Evolutionary conservation across 2,888 invertebrate genomes (phyloP).

Genomic region (Mesorhabditis belari): DNA sequence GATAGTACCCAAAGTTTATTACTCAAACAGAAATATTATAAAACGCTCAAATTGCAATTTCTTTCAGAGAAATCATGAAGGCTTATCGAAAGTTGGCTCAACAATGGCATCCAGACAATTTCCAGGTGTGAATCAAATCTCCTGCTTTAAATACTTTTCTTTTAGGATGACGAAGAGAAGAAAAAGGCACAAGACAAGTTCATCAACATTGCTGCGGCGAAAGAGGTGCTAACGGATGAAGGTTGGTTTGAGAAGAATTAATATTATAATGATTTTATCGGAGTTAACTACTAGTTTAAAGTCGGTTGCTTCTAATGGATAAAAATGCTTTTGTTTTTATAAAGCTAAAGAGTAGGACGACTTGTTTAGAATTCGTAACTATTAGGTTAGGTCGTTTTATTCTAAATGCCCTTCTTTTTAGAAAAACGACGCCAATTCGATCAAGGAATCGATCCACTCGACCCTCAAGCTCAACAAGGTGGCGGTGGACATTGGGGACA

Average conservation of each 20-base stretch:
- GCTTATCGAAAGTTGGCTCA: conserved; percentile 93
- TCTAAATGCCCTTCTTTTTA: conserved; percentile 56
- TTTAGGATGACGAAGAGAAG: conserved; percentile 73
- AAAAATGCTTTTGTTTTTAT: no score
- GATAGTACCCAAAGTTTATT: no score
- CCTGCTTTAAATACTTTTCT: conserved; percentile 53
- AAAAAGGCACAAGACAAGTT: conserved; percentile 92
- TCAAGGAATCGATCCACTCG: conserved; percentile 87
- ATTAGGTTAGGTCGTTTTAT: neutral
- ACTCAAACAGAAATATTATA: no score
- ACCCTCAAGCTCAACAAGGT: conserved; percentile 71
- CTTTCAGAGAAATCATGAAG: conserved; percentile 73
- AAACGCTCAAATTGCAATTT: conserved; percentile 1
- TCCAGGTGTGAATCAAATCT: conserved; percentile 63
- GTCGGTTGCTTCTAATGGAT: no score
- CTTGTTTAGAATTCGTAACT: neutral
- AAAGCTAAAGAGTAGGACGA: no score
- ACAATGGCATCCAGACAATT: conserved; percentile 98
- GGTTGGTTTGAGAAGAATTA: no score
- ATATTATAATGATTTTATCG: no score
- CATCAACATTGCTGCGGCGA: conserved; percentile 95
- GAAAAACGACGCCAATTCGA: conserved; percentile 92
- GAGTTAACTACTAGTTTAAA: no score
- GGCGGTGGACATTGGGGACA: conserved; percentile 24
- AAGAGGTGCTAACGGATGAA: conserved; percentile 75